Evolutionary conservation across 2,888 invertebrate species (phyloP).

Genomic region (Drosophila macrospina): DNA sequence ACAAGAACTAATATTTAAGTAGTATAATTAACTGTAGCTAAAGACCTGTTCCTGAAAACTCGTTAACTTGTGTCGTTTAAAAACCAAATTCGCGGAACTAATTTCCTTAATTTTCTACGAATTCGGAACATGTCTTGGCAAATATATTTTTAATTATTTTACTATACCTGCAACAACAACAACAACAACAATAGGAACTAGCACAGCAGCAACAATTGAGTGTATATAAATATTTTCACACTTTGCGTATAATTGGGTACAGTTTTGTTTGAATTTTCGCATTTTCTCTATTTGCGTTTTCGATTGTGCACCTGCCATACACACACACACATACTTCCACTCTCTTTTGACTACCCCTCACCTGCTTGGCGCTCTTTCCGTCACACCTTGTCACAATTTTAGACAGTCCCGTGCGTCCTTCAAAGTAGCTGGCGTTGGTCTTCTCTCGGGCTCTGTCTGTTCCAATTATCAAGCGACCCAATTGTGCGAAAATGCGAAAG

Average conservation of each 20-base stretch:
- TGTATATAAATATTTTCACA: slow-evolving; percentile 62
- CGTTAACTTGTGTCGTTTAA: neutral
- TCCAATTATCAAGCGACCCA: slow-evolving; percentile 74
- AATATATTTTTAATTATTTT: slow-evolving; percentile 53
- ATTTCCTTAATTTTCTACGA: slow-evolving; percentile 19
- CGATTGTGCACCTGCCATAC: slow-evolving; percentile 47
- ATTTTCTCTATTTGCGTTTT: slow-evolving; percentile 52
- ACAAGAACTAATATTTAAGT: neutral
- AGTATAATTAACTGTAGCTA: neutral
- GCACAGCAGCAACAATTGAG: slow-evolving; percentile 20
- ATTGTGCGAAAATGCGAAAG: slow-evolving; percentile 42
- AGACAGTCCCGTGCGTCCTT: slow-evolving; percentile 37
- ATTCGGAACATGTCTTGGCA: slow-evolving; percentile 38
- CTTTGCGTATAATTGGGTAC: slow-evolving; percentile 47
- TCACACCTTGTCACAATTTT: slow-evolving; percentile 39
- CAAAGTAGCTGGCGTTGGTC: slow-evolving; percentile 25
- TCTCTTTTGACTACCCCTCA: neutral
- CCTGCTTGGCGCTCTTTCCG: slow-evolving; percentile 3
- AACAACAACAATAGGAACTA: slow-evolving; percentile 22
- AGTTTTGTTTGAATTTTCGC: slow-evolving; percentile 13
- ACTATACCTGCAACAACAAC: slow-evolving; percentile 55
- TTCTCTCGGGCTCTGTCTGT: slow-evolving; percentile 52
- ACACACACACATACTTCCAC: slow-evolving; percentile 2
- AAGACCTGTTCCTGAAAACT: slow-evolving; percentile 7
- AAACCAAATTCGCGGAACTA: slow-evolving; percentile 13